Evolutionary conservation across 1,140 invertebrate genomes (phyloP).

Genomic region (Drosophila littoralis): DNA sequence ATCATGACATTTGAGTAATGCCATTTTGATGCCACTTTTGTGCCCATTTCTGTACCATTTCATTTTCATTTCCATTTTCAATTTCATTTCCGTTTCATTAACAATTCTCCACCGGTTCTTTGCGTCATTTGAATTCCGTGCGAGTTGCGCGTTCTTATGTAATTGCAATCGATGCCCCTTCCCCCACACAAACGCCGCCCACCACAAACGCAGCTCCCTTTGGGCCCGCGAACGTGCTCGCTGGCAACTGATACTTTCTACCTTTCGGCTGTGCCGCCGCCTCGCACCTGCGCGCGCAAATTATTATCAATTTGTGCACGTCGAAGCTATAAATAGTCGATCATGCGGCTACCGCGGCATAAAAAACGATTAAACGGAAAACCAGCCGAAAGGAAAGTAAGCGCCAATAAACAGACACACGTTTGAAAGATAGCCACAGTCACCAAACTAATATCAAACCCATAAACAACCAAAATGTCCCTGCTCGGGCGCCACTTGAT

Average conservation of each 20-base stretch:
- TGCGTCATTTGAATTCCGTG: constrained; percentile 1
- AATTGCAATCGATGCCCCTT: constrained; percentile 4
- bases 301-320: constrained; percentile 81
- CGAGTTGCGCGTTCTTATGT: constrained; percentile 29
- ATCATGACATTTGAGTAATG: no score
- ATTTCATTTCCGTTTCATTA: neutral
- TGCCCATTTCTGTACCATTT: neutral
- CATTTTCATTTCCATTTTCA: constrained; percentile 6
- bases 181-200: neutral
- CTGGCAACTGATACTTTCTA: constrained; percentile 63
- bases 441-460: neutral
- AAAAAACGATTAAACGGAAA: constrained; percentile 25
- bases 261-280: constrained; percentile 15
- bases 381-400: constrained; percentile 42
- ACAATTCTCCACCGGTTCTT: neutral
- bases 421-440: neutral
- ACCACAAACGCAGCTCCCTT: neutral
- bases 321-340: constrained; percentile 71
- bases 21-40: no score
- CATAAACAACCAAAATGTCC: constrained; percentile 9
- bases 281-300: constrained; percentile 60
- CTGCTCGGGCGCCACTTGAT: constrained; percentile 15
- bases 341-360: constrained; percentile 39
- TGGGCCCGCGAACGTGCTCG: constrained; percentile 1
- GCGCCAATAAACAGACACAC: constrained; percentile 7